Evolutionary conservation across 1,140 invertebrate species (phyloP).

Genomic region (Drosophila subpulchrella): DNA sequence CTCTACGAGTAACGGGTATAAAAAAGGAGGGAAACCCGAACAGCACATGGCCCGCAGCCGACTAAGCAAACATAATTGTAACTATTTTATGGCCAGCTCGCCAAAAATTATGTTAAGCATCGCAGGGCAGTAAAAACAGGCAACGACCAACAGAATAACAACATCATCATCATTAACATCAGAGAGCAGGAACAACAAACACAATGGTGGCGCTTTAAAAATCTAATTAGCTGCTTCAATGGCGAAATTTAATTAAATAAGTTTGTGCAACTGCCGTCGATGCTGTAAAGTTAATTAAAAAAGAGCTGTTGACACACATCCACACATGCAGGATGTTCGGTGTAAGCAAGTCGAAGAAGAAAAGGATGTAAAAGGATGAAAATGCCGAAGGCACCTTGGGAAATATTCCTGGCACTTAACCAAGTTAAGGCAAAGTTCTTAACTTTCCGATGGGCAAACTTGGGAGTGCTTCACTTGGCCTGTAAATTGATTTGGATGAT

Average conservation of each 20-base stretch:
- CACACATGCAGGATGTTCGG: constrained; percentile 20
- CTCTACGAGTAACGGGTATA: too few relatives aligned
- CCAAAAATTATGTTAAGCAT: constrained; percentile 57
- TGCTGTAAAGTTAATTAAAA: constrained; percentile 79
- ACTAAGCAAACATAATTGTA: constrained; percentile 62
- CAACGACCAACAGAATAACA: constrained; percentile 22
- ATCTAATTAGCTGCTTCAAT: constrained; percentile 80
- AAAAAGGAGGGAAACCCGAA: not conserved
- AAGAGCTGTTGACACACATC: constrained; percentile 56
- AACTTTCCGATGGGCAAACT: constrained; percentile 22
- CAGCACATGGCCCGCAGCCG: constrained; percentile 22
- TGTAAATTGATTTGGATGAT: constrained; percentile 37
- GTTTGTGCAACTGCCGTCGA: constrained; percentile 66
- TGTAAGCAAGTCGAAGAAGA: not conserved
- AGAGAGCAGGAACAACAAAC: constrained; percentile 18
- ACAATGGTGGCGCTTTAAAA: constrained; percentile 57
- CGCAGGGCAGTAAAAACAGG: constrained; percentile 24
- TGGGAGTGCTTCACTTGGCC: constrained; percentile 14
- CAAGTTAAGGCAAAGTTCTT: constrained; percentile 33
- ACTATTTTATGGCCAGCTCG: constrained; percentile 64
- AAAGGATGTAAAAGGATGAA: constrained; percentile 25
- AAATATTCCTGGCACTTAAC: constrained; percentile 30
- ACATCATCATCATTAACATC: constrained; percentile 47
- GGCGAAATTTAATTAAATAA: constrained; percentile 80
- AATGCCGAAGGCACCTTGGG: constrained; percentile 29